These are phyloP conservation scores for Drosophila atroscutellata DNA, from an alignment of 2,888 invertebrate genomes.

Conservation along the genomic window DNA sequence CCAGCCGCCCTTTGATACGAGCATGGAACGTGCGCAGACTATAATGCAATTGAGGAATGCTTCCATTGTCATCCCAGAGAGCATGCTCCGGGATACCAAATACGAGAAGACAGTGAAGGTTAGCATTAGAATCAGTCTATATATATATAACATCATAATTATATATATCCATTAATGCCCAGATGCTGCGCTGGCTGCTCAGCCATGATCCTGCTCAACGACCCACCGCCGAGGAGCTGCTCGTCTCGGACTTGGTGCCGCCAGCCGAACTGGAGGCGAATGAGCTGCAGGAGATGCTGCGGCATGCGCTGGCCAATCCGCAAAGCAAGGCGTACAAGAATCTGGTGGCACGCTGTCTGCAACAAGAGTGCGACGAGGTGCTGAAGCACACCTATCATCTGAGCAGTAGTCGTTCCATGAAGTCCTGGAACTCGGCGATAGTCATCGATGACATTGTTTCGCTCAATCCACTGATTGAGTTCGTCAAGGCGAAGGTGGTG, in stretches of 20 bases:
- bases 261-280: constrained; percentile 94
- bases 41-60: constrained; percentile 90
- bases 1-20: constrained; percentile 92
- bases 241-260: constrained; percentile 93
- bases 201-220: constrained; percentile 93
- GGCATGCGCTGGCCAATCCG: constrained; percentile 92
- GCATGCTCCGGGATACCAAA: constrained; percentile 86
- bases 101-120: constrained; percentile 86
- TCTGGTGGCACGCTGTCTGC: constrained; percentile 86
- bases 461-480: constrained; percentile 84
- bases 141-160: background rate
- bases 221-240: constrained; percentile 93
- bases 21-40: constrained; percentile 94
- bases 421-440: constrained; percentile 80
- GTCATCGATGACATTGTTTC: constrained; percentile 84
- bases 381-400: constrained; percentile 93
- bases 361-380: constrained; percentile 84
- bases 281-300: constrained; percentile 92
- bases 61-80: constrained; percentile 89
- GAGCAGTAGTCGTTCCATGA: constrained; percentile 84
- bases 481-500: constrained; percentile 85
- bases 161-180: too few relatives aligned
- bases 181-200: constrained; percentile 89
- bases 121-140: constrained; percentile 28
- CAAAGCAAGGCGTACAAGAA: constrained; percentile 92